Percentiles rank a stretch among this genome's conserved stretches.
phyloP scores from a whole-genome alignment of 2,888 invertebrate species.

The Drosophila neutralis region DNA sequence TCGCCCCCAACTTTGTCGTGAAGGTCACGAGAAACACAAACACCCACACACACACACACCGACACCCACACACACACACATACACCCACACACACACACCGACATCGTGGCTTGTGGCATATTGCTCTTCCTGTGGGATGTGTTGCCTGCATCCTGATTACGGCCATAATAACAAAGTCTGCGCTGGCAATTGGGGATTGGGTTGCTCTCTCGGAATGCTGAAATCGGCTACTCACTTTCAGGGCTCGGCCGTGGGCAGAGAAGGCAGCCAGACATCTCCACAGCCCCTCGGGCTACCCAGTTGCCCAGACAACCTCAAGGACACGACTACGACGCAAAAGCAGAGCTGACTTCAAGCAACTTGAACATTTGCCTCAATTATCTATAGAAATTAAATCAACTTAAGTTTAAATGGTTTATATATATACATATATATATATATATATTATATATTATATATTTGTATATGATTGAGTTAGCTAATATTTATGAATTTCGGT shows the following conservation, averaged over 20 bases:
- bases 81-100: background rate
- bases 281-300: slow-evolving; percentile 10
- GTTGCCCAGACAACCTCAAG: slow-evolving; percentile 22
- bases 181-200: background rate
- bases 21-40: slow-evolving; percentile 21
- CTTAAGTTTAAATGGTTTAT: background rate
- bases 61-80: too few species aligned
- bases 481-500: background rate
- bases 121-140: slow-evolving; percentile 15
- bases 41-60: background rate
- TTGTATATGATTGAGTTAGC: background rate
- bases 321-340: slow-evolving; percentile 13
- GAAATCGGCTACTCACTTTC: background rate
- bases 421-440: too few species aligned
- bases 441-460: background rate
- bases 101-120: background rate
- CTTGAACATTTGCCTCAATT: background rate
- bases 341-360: background rate
- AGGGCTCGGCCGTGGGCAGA: background rate
- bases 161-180: slow-evolving; percentile 10
- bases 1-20: slow-evolving; percentile 2
- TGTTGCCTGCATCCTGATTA: slow-evolving; percentile 29
- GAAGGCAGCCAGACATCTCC: slow-evolving; percentile 30
- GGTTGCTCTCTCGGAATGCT: background rate
- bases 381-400: background rate